Evolutionary conservation across 2,113 vertebrate genomes (phyloP), one percentile per base, ranked within the genome.

Genomic region (Paedocypris sp.): DNA sequence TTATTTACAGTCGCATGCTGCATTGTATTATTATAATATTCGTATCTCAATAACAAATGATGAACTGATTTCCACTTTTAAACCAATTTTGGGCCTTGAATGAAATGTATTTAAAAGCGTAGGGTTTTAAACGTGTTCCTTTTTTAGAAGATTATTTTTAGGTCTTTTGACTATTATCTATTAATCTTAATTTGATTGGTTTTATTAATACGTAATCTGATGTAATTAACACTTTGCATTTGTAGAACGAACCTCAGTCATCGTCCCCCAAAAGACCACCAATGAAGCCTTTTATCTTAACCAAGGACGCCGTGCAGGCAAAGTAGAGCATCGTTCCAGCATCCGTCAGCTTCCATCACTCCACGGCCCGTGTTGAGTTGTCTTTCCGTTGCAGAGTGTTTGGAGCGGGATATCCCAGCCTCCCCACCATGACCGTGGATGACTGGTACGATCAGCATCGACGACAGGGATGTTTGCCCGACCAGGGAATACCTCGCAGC

Each of bases 381-480:
- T 43, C 35, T 48, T 22, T 39, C 12, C 69, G 45, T 76, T 29
- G 4, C 64, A 98, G 94, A 43, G 94, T 98, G 58, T 93, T 94
- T 65, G 94, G 94, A 4, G 82, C 83, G 3, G 95, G 94, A 0
- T 99, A 99, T 56, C 95, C 95, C 0, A 89, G 91, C 54, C 78
- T 98, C 42, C 72, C 95, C 5, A 89, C 91, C 0, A 91, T 98
- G 93, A 89, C 93, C 0, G 95, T 99, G 62, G 84, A 92, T 23
- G 92, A 99, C 16, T 99, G 95, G 95, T 99, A 97, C 3, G 87
- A 98, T 0, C 88, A 98, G 23, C 92, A 85, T 69, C 77, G 18
- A 2, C 86, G 70, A 42, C 77, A 69, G 0, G 86, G 85, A 6
- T 47, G 42, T 1, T 63, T 89, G 33, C 87, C 91, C 0, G 89